Conservation (phyloP, 2,113 vertebrate genomes). For the Zootoca vivipara region DNA sequence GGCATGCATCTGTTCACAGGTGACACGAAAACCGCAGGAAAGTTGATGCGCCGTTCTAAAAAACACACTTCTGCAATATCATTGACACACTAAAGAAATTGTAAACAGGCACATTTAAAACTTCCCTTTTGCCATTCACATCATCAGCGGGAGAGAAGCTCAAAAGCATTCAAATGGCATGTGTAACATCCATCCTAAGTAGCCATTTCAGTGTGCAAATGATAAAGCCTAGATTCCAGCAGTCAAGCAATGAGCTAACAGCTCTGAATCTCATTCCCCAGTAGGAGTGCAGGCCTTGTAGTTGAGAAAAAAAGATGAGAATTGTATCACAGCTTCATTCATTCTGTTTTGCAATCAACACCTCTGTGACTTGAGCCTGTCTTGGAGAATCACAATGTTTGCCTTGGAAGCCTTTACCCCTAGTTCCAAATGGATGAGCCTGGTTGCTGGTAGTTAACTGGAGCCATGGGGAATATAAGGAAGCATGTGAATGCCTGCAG, state of each 20-base stretch:
- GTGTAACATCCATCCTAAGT: neutral
- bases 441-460: neutral
- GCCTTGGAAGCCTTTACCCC: neutral
- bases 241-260: neutral
- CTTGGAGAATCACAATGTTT: neutral
- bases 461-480: neutral
- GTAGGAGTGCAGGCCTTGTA: neutral
- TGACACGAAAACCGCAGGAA: neutral
- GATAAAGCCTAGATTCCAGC: slow-evolving; percentile 12
- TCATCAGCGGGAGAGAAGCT: neutral
- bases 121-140: neutral
- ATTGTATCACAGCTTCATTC: neutral
- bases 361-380: neutral
- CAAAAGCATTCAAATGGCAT: neutral
- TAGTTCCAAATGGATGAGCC: neutral
- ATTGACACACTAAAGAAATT: neutral
- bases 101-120: neutral
- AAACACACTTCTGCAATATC: neutral
- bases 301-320: slow-evolving; percentile 4
- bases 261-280: neutral
- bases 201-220: slow-evolving; percentile 1
- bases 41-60: neutral
- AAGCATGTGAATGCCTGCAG: neutral
- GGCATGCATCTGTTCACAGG: neutral
- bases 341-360: neutral